phyloP scores from a whole-genome alignment of 2,113 vertebrate genomes.

The Antechinus flavipes region DNA sequence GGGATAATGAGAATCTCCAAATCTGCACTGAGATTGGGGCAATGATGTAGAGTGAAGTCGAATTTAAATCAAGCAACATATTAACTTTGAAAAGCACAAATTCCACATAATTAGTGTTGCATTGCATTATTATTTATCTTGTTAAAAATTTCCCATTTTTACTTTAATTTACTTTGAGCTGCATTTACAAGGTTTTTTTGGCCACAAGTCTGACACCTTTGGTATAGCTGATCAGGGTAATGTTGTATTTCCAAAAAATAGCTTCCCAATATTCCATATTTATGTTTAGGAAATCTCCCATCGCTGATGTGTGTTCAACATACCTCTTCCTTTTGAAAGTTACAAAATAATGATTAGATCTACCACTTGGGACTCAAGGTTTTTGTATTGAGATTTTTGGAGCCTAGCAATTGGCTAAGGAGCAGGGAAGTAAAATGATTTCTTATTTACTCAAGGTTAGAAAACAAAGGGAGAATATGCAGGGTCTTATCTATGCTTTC shows the following conservation, averaged over 20 bases:
- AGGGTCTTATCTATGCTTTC: neutral
- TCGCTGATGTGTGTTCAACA: neutral
- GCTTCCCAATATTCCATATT: neutral
- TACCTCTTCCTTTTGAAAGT: neutral
- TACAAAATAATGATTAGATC: neutral
- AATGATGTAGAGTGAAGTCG: neutral
- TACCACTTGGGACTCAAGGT: neutral
- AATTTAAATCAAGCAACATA: neutral
- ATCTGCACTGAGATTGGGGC: no score
- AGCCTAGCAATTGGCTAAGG: neutral
- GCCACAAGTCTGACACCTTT: neutral
- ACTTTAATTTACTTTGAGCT: no score
- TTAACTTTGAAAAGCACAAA: no score
- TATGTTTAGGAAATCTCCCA: neutral
- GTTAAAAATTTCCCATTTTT: no score
- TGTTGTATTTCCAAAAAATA: neutral
- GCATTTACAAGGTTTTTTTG: neutral
- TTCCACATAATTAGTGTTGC: no score
- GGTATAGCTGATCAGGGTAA: neutral
- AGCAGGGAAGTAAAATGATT: neutral
- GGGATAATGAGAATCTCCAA: neutral
- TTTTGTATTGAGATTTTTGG: neutral
- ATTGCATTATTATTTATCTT: neutral
- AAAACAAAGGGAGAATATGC: neutral
- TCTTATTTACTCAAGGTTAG: neutral